These are phyloP conservation scores for Enoplolaimus lenunculus DNA, from an alignment of 2,888 invertebrate species.

Conservation along the genomic window DNA sequence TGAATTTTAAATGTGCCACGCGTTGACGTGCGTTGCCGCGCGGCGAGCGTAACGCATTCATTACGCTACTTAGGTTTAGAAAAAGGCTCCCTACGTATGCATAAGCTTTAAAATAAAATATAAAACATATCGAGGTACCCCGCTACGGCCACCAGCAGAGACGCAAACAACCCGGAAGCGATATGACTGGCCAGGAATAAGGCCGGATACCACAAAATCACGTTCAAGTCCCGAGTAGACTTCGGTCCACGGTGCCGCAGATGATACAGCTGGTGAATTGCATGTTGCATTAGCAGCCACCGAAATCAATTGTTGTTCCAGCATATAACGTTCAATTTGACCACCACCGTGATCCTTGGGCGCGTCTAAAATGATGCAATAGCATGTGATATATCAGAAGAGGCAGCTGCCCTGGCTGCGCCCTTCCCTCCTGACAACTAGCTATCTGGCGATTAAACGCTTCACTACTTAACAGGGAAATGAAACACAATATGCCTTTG, in stretches of 20 bases:
- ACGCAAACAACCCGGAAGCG: slow-evolving; percentile 60
- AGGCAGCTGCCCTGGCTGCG: neutral
- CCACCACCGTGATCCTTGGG: slow-evolving; percentile 62
- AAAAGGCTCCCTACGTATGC: no score
- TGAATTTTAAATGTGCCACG: no score
- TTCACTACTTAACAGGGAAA: no score
- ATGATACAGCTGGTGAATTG: neutral
- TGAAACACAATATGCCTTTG: no score
- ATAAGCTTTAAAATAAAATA: no score
- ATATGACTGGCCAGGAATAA: slow-evolving; percentile 66
- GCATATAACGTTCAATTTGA: slow-evolving; percentile 53
- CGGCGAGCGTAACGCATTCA: no score
- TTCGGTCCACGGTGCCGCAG: slow-evolving; percentile 30
- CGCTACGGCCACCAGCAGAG: slow-evolving; percentile 60
- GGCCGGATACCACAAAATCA: slow-evolving; percentile 64
- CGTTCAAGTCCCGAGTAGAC: slow-evolving; percentile 61
- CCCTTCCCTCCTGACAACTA: no score
- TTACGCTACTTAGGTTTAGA: no score
- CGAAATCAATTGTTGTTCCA: slow-evolving; percentile 45
- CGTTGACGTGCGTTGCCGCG: no score
- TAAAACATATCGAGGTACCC: no score
- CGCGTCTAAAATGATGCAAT: slow-evolving; percentile 47
- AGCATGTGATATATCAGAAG: neutral
- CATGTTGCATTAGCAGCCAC: neutral
- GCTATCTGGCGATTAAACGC: no score